Conservation (phyloP, 2,113 vertebrate genomes). For the Sinosuthora webbiana region DNA sequence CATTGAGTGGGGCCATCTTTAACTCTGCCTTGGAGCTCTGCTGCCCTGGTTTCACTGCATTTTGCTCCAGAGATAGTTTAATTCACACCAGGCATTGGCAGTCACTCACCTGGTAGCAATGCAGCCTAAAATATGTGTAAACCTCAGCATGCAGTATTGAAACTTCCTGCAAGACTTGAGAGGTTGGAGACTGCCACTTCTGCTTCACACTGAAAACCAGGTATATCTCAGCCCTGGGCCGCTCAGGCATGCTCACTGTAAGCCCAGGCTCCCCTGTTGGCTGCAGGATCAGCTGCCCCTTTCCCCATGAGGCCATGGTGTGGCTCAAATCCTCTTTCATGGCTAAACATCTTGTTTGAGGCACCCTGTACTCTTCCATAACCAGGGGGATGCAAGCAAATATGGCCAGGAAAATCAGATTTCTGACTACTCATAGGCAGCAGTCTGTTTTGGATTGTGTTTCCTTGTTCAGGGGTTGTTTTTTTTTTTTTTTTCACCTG, state of each 20-base stretch:
- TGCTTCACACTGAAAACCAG: not conserved
- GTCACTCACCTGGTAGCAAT: rapidly evolving
- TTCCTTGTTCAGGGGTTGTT: not conserved
- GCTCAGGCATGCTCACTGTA: not conserved
- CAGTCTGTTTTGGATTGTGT: not conserved
- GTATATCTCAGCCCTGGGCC: not conserved
- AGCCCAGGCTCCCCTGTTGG: not conserved
- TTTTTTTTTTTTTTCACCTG: not conserved
- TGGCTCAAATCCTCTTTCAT: not conserved
- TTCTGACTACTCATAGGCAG: not conserved
- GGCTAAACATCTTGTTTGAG: not conserved
- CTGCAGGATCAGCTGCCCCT: not conserved
- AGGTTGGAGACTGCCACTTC: not conserved
- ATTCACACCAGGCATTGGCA: not conserved
- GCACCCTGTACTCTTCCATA: not conserved
- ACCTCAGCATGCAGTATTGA: not conserved
- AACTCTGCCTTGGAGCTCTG: not conserved
- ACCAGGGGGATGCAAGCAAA: not conserved
- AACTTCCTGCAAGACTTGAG: not conserved
- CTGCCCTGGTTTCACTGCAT: not conserved
- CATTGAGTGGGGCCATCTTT: not conserved
- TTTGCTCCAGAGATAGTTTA: not conserved
- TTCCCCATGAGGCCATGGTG: rapidly evolving
- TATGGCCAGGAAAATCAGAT: not conserved
- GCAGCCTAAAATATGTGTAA: not conserved